Conservation (phyloP, 2,113 vertebrate genomes). For the Mastomys natalensis region DNA sequence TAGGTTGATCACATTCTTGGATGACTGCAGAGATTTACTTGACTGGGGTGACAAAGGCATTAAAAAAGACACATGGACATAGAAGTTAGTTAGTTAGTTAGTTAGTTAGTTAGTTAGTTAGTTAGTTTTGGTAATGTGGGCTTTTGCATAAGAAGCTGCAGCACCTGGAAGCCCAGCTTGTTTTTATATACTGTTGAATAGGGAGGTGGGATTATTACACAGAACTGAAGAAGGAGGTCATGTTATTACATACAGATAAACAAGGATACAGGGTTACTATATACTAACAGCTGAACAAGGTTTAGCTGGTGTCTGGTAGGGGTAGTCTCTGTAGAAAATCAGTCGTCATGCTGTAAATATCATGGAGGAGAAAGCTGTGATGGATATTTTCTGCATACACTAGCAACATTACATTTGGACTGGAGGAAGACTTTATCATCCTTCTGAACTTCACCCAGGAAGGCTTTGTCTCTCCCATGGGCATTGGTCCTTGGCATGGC, state of each 20-base stretch:
- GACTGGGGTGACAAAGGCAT: not conserved
- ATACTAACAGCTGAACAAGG: not conserved
- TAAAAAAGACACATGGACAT: not conserved
- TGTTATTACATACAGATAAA: not conserved
- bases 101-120: no score
- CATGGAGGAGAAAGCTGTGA: not conserved
- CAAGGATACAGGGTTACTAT: not conserved
- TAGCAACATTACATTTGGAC: not conserved
- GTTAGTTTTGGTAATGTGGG: not conserved
- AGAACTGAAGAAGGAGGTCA: not conserved
- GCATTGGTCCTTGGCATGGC: not conserved
- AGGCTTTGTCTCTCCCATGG: not conserved
- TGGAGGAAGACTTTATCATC: not conserved
- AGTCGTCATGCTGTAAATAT: not conserved
- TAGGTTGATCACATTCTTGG: not conserved
- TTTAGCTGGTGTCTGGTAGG: not conserved
- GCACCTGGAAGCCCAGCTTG: not conserved
- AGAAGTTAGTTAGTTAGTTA: not conserved
- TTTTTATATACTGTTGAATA: not conserved
- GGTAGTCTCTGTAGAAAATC: not conserved
- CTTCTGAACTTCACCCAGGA: not conserved
- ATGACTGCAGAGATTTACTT: not conserved
- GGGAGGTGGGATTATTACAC: not conserved
- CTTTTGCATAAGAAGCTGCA: not conserved
- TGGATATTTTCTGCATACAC: not conserved